Evolutionary conservation across 30 jellyfish, hydroid and myxozoan genomes (phyloP).

Genomic region (Hydractinia echinata): DNA sequence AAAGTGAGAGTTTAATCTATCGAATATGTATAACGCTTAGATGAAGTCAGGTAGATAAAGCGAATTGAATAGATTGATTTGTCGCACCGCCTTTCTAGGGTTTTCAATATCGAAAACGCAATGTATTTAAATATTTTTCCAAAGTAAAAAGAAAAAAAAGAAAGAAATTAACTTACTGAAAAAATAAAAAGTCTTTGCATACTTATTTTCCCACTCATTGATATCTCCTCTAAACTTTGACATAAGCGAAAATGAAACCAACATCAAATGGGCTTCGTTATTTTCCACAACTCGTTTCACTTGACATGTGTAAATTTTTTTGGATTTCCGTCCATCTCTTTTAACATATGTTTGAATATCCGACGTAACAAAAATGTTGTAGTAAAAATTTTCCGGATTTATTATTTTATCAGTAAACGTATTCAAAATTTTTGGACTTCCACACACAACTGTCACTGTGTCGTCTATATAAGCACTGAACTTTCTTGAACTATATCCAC

Average conservation of each 20-base stretch:
- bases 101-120: no score
- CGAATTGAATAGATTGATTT: no score
- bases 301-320: not conserved
- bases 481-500: not conserved
- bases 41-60: no score
- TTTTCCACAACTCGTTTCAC: not conserved
- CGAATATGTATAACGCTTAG: no score
- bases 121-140: not conserved
- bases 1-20: no score
- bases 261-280: no score
- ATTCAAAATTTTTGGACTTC: not conserved
- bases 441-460: not conserved
- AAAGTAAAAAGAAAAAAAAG: not conserved
- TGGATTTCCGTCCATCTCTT: not conserved
- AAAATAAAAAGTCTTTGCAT: not conserved
- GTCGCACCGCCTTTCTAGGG: no score
- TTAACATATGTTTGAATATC: not conserved
- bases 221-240: not conserved
- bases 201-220: not conserved
- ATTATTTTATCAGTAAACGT: not conserved
- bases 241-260: no score
- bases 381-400: not conserved
- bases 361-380: not conserved
- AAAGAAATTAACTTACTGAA: not conserved
- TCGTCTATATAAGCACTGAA: constrained; percentile 10